These are phyloP conservation scores for Gallinago stenura DNA, from an alignment of 2,797 vertebrate genomes.

Conservation along the genomic window DNA sequence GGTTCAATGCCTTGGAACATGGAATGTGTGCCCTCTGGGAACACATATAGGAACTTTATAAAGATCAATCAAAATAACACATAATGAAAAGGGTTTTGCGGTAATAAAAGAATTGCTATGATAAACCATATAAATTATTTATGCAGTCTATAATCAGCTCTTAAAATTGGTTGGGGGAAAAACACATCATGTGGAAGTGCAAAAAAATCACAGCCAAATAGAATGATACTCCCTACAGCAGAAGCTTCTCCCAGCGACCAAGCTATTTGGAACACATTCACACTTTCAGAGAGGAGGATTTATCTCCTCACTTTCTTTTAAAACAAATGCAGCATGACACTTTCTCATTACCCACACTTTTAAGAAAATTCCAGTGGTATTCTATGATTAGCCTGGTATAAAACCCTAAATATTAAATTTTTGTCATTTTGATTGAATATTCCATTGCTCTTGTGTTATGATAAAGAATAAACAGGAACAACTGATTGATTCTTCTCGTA, in stretches of 20 bases:
- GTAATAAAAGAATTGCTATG: not conserved
- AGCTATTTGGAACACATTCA: not conserved
- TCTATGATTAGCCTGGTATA: not conserved
- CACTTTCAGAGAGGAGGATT: not conserved
- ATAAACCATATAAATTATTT: not conserved
- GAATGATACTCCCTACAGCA: not conserved
- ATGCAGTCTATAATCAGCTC: not conserved
- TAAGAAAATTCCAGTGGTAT: not conserved
- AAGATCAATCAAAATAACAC: constrained; percentile 8
- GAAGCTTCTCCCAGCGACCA: not conserved
- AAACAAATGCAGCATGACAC: not conserved
- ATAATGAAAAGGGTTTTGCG: not conserved
- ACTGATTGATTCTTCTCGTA: not conserved
- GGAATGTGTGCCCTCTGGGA: not conserved
- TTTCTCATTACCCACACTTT: not conserved
- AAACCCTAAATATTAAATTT: not conserved
- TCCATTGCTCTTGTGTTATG: not conserved
- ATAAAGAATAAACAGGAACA: not conserved
- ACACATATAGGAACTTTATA: not conserved
- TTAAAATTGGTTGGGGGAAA: not conserved
- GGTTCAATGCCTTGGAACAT: not conserved
- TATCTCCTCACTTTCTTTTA: not conserved
- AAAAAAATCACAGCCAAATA: not conserved
- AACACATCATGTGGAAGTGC: not conserved
- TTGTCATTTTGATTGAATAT: not conserved